A percentile compares a stretch with the other conserved stretches of the same genome.
phyloP scores from a whole-genome alignment of 2,797 vertebrate genomes.

The Artibeus jamaicensis region DNA sequence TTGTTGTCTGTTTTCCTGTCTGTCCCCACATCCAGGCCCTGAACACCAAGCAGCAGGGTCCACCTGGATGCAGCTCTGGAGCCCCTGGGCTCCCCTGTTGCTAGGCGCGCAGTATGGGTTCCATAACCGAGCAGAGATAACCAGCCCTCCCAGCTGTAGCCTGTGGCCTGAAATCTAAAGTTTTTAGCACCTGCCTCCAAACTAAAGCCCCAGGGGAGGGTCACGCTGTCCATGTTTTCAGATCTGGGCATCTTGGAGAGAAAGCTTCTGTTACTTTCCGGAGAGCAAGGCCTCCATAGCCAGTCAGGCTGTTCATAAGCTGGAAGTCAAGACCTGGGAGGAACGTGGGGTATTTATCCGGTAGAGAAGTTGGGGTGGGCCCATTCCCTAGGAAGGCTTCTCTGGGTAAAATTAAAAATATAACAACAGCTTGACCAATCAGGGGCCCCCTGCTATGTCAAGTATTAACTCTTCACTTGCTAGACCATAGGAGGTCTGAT shows the following conservation, averaged over 20 bases:
- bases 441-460: neutral
- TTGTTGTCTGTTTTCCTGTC: neutral
- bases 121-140: neutral
- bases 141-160: neutral
- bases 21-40: neutral
- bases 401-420: neutral
- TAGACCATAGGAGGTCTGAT: neutral
- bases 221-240: neutral
- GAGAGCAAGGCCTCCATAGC: neutral
- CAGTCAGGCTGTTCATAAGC: neutral
- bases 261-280: neutral
- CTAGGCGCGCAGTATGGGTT: neutral
- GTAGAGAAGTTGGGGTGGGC: neutral
- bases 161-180: conserved; percentile 6
- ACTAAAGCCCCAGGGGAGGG: fast-evolving
- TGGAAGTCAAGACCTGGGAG: neutral
- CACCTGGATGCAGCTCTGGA: neutral
- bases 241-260: neutral
- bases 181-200: neutral
- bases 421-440: neutral
- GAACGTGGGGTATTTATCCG: neutral
- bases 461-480: neutral
- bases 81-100: neutral
- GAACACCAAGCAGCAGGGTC: neutral
- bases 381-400: neutral